Base-by-base conservation (phyloP, 2,888 invertebrate genomes). In the Drosophila incognita region DNA sequence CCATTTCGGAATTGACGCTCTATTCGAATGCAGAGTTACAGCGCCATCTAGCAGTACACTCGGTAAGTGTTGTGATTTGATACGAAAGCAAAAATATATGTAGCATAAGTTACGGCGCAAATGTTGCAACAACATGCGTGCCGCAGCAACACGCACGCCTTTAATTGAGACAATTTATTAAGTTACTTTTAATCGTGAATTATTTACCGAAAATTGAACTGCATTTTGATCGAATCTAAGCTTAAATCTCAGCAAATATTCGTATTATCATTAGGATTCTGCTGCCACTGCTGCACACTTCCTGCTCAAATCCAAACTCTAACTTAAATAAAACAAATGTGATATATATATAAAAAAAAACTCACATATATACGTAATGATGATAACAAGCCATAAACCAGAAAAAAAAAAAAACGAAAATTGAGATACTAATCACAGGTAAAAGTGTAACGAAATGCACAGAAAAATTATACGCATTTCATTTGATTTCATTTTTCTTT, bases 11-110 rank as follows among this genome's bases (percentile, higher is more conserved):
- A 69, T 95, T 96, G 49, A 94, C 95, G 73, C 95, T 95, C 91
- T 96, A 96, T 94, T 95, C 95, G 68, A 95, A 95, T 93, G 94
- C 94, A 92, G 97, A 97, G 90, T 94, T 98, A 83, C 95, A 97
- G 92, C 95, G 96, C 82, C 96, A 96, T 92, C 95, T 96, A 81
- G 94, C 95, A 83, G 96, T 97, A 92, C 96, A 97, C 93, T 96
- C 97, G 97, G 98, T 98, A 93, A 94, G 96, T 94, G 15, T 6
- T n/a, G 0, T 8, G 1, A 18, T 36, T 21, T 1, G 1, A 33
- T 35, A 18, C n/a, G 6, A 3, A 27, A 11, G 0, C 33, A 11
- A 33, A 40, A 40, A 42, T 27, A 21, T 38, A n/a, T 15, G 13
- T 8, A 10, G 70, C 52, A 58, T 66, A 66, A 21, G n/a, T 40